Evolutionary conservation across 2,113 vertebrate species (phyloP).

Genomic region (Mus spicilegus): DNA sequence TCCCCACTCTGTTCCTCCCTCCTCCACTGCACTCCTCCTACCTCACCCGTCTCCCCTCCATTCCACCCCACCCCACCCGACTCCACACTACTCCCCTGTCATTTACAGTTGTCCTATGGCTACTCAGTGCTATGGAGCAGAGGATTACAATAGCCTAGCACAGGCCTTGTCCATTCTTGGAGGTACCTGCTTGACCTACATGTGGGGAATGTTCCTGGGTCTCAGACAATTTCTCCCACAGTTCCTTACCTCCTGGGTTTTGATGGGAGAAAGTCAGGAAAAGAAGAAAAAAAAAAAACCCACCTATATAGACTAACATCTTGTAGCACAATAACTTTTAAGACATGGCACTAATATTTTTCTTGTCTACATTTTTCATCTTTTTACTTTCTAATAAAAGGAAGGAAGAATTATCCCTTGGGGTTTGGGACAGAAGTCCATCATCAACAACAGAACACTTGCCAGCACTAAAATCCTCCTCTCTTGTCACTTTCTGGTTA

Average conservation of each 20-base stretch:
- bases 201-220: neutral
- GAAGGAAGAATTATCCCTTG: neutral
- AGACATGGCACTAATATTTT: constrained; percentile 13
- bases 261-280: neutral
- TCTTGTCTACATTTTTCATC: constrained; percentile 36
- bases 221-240: neutral
- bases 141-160: neutral
- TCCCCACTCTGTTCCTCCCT: too few species aligned
- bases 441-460: constrained; percentile 44
- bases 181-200: neutral
- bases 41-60: neutral
- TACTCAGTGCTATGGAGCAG: neutral
- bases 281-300: neutral
- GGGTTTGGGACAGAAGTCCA: constrained; percentile 45
- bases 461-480: constrained; percentile 54
- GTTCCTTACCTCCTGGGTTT: neutral
- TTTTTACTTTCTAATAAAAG: constrained; percentile 64
- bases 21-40: neutral
- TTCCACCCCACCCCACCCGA: neutral
- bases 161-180: neutral
- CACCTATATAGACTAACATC: neutral
- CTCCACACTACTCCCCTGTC: neutral
- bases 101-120: neutral
- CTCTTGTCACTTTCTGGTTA: constrained; percentile 56
- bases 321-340: constrained; percentile 14